Conservation (phyloP, 2,888 invertebrate species). For the Sarcophaga subvicina region DNA sequence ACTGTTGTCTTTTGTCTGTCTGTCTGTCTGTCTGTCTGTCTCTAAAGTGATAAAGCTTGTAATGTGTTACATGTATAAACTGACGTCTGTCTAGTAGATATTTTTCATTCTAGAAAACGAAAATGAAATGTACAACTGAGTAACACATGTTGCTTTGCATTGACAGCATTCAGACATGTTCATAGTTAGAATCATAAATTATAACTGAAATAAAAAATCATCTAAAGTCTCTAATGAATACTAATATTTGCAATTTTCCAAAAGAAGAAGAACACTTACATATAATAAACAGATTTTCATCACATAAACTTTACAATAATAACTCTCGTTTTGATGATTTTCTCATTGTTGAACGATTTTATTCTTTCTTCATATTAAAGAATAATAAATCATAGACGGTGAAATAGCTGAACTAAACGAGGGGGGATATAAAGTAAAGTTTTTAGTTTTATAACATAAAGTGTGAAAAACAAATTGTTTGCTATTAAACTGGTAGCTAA, state of each 20-base stretch:
- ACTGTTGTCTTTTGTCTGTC: conserved; percentile 24
- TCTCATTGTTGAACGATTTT: conserved; percentile 26
- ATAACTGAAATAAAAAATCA: conserved; percentile 64
- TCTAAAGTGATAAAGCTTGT: conserved; percentile 65
- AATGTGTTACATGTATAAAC: conserved; percentile 64
- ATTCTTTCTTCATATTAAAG: conserved; percentile 11
- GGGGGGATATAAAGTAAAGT: conserved; percentile 50
- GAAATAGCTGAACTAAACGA: conserved; percentile 10
- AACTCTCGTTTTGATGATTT: conserved; percentile 15
- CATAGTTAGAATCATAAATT: conserved; percentile 65
- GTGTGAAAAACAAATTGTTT: conserved; percentile 67
- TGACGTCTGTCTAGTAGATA: conserved; percentile 59
- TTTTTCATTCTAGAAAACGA: conserved; percentile 43
- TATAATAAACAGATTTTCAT: conserved; percentile 59
- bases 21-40: conserved; percentile 59
- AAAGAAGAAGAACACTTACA: not conserved
- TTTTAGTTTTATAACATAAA: conserved; percentile 62
- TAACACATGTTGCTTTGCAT: conserved; percentile 63
- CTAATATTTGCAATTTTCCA: conserved; percentile 54
- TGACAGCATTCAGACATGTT: conserved; percentile 64
- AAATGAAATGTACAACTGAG: conserved; percentile 10
- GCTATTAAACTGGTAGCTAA: conserved; percentile 64
- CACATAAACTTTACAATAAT: conserved; percentile 24
- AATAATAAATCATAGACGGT: not conserved
- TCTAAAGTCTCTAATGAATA: conserved; percentile 62